Percentiles rank a stretch among this genome's conserved stretches.
Conservation (phyloP, 2,888 invertebrate genomes). For the Hypomecis atomaria region DNA sequence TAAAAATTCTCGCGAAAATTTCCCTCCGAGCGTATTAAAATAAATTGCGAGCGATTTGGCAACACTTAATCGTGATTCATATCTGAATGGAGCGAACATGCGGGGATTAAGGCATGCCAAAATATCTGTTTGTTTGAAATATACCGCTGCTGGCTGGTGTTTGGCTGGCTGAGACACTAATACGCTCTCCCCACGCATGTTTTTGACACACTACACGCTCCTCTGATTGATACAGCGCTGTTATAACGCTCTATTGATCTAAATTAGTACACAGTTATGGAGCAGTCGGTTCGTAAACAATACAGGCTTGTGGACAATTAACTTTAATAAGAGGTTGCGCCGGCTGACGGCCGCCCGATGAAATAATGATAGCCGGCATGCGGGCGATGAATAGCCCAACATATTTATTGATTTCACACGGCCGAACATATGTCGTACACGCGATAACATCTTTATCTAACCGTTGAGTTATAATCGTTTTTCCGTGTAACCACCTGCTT, state of each 20-base stretch:
- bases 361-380: conserved; percentile 61
- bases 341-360: conserved; percentile 49
- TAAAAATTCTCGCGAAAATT: conserved; percentile 82
- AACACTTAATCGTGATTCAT: conserved; percentile 84
- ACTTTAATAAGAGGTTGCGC: conserved; percentile 57
- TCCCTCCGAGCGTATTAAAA: conserved; percentile 82
- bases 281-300: conserved; percentile 45
- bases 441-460: conserved; percentile 64
- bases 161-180: conserved; percentile 52
- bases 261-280: conserved; percentile 35
- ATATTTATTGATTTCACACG: conserved; percentile 68
- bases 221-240: conserved; percentile 48
- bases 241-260: conserved; percentile 35
- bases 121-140: conserved; percentile 66
- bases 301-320: conserved; percentile 50
- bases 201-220: conserved; percentile 52
- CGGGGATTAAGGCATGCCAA: conserved; percentile 76
- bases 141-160: conserved; percentile 56
- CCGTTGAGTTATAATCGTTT: conserved; percentile 32
- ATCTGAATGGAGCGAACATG: conserved; percentile 75
- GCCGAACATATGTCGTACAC: conserved; percentile 58
- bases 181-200: conserved; percentile 55
- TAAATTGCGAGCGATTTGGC: conserved; percentile 84
- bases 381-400: conserved; percentile 65
- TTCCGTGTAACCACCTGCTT: conserved; percentile 36